Percentiles rank a stretch among this genome's conserved stretches.
Evolutionary conservation across 2,797 vertebrate species (phyloP).

Genomic region (Smutsia temminckii): DNA sequence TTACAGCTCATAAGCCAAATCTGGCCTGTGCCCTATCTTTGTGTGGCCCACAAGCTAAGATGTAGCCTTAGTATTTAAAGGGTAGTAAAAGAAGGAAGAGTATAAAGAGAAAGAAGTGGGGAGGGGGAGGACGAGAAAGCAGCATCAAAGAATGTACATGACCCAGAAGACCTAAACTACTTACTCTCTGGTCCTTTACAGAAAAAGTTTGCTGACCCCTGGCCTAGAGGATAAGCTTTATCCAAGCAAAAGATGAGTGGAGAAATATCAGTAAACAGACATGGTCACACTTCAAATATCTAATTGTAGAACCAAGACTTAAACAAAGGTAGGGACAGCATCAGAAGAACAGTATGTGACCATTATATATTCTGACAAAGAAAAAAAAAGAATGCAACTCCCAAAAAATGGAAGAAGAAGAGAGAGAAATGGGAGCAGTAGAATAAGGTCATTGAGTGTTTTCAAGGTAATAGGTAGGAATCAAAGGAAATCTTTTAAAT

Average conservation of each 20-base stretch:
- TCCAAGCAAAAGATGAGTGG: background rate
- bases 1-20: background rate
- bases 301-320: background rate
- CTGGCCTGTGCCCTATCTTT: background rate
- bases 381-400: background rate
- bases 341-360: background rate
- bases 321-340: background rate
- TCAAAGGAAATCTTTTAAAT: background rate
- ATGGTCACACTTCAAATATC: background rate
- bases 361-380: background rate
- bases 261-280: background rate
- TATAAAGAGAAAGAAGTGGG: background rate
- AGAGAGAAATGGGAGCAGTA: background rate
- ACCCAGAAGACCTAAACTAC: background rate
- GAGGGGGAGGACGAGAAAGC: too few relatives aligned
- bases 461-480: background rate
- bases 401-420: background rate
- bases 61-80: background rate
- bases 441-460: background rate
- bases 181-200: background rate
- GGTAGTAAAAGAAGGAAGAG: background rate
- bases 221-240: background rate
- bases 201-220: background rate
- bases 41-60: background rate
- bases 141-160: background rate